phyloP scores from a whole-genome alignment of 2,888 invertebrate genomes.

The Podabrus alpinus region DNA sequence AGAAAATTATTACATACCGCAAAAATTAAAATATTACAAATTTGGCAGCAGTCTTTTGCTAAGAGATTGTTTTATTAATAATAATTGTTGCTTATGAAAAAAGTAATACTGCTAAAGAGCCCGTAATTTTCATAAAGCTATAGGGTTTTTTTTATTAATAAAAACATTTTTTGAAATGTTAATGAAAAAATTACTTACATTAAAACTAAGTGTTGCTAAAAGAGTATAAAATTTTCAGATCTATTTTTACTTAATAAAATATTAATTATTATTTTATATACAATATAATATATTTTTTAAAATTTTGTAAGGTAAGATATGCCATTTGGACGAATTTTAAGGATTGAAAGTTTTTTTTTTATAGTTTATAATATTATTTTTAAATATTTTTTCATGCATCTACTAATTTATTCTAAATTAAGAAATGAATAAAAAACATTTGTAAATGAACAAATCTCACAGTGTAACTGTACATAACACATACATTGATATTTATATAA shows the following conservation, averaged over 20 bases:
- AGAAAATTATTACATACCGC: conserved; percentile 3
- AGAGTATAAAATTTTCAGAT: conserved; percentile 10
- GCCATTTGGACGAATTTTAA: conserved; percentile 45
- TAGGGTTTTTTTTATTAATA: not conserved
- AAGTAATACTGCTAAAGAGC: conserved; percentile 13
- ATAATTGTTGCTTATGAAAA: conserved; percentile 14
- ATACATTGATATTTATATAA: not conserved
- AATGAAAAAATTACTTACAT: not conserved
- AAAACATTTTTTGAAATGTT: not conserved
- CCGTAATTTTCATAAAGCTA: not conserved
- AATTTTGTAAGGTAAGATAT: conserved; percentile 43
- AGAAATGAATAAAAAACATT: not conserved
- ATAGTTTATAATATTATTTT: not conserved
- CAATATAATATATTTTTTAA: conserved; percentile 29
- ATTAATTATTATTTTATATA: conserved; percentile 31
- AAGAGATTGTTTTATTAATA: conserved; percentile 2
- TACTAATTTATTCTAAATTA: not conserved
- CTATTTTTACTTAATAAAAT: conserved; percentile 19
- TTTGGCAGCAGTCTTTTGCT: conserved; percentile 19
- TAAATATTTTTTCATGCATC: not conserved
- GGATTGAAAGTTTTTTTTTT: conserved; percentile 8
- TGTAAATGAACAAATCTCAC: not conserved
- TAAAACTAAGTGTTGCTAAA: conserved; percentile 3
- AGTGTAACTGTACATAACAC: not conserved
- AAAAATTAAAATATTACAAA: conserved; percentile 11